Evolutionary conservation across 2,113 vertebrate species (phyloP), one percentile per base, ranked within the genome.

Genomic region (Phyllostomus discolor): DNA sequence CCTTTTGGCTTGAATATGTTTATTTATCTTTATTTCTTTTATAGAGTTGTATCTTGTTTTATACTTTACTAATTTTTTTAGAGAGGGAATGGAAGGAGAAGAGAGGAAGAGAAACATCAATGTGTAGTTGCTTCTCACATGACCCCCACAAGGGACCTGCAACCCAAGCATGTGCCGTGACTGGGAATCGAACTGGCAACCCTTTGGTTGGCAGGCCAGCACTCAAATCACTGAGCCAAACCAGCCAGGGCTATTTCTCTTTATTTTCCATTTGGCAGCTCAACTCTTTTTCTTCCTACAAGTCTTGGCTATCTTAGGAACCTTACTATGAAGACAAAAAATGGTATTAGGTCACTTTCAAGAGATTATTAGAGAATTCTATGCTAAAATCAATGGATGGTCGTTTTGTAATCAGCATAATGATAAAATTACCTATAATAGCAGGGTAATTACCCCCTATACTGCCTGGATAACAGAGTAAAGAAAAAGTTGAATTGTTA

Each of bases 371-470:
- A 19, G 41, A n/a, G 10, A 90, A n/a, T n/a, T n/a, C 10, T 5
- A 2, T 5, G 38, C 3, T 48, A 31, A 46, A 54, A 4, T 43
- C 46, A 16, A 0, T 10, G 4, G 5, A 10, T 2, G 1, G 4
- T 48, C 7, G 5, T 31, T 2, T 41, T 35, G 54, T 33, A 16
- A 28, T 46, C 3, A 46, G 33, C 1, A 0, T 26, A 41, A 67
- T 76, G 22, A 24, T 54, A 82, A 57, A 64, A 10, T 16, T 28
- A 4, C 35, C 28, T 80, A 4, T 22, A 11, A n/a, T 22, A 78
- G 7, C 31, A 7, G 10, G n/a, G 41, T 2, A 12, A 20, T 1
- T 2, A 75, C 31, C 52, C 57, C 2, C 14, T 7, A 0, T 64
- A 14, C 12, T 48, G 38, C 66, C 28, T 59, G 10, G 57, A 3